Base-by-base conservation (phyloP, 2,797 vertebrate species). In the Aplochiton taeniatus region DNA sequence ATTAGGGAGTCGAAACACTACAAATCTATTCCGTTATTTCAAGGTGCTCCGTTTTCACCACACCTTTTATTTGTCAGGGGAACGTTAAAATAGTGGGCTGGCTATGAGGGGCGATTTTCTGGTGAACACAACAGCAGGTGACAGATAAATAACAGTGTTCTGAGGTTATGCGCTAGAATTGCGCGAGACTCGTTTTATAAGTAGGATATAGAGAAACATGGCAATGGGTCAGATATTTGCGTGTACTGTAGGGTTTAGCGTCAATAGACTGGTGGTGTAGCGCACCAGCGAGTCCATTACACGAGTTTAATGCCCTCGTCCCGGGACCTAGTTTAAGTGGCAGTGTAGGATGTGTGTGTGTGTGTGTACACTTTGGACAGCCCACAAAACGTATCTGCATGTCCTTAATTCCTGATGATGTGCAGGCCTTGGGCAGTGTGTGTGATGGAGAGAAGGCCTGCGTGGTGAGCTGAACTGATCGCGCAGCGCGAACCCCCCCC, bases 351-450 rank as follows among this genome's bases (percentile, higher is more conserved):
- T 75, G 74, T 62, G 43, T 71, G 66, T 69, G 58, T 78, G 66
- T 71, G 64, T 70, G 52, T 53, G 60, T 55, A 48, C 31, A 50
- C 61, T 54, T 31, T 69, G 88, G 88, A 80, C 90, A 86, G 67
- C 85, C 84, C 83, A 87, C 86, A 83, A 88, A 87, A 86, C 88
- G 83, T 91, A 88, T 93, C 77, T 74, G 87, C 90, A 88, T 92
- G 90, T 90, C 89, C 91, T 90, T 92, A 92, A 93, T 93, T 92
- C 87, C 82, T 87, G 89, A 89, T 92, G 91, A 93, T 92, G 91
- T 92, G 87, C 80, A 79, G 85, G 90, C 92, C 90, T 87, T 66
- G 76, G 92, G 90, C 90, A 63, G 76, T 85, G 81, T 68, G 54
- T 85, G 86, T 91, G 91, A 92, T 89, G 89, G 89, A 91, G 89